These are phyloP conservation scores for Serinus canaria DNA, from an alignment of 2,113 vertebrate species.

Conservation along the genomic window DNA sequence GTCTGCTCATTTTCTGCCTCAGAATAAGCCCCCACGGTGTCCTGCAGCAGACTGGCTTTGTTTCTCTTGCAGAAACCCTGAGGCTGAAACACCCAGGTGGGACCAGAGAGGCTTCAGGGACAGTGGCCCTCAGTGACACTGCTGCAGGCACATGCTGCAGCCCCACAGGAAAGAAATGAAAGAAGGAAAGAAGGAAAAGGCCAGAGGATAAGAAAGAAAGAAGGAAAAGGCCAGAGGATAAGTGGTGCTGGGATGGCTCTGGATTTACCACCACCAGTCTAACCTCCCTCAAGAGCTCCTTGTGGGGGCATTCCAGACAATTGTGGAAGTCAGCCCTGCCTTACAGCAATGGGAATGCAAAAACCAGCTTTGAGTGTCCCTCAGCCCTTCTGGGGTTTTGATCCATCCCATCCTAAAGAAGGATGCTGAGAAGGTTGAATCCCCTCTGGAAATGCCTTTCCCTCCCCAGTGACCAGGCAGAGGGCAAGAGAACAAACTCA, in stretches of 20 bases:
- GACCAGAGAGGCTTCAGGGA: not conserved
- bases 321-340: not conserved
- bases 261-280: not conserved
- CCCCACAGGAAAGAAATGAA: not conserved
- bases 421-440: not conserved
- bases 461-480: not conserved
- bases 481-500: not conserved
- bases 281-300: not conserved
- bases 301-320: not conserved
- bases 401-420: not conserved
- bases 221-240: not conserved
- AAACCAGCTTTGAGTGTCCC: not conserved
- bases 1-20: not conserved
- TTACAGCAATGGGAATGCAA: not conserved
- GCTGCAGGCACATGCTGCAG: not conserved
- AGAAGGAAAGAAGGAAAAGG: too few relatives aligned
- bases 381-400: not conserved
- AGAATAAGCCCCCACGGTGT: accelerated
- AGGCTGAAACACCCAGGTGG: not conserved
- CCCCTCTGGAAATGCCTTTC: not conserved
- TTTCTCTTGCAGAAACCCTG: not conserved
- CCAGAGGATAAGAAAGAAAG: not conserved
- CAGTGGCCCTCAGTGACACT: not conserved
- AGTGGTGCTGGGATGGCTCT: not conserved
- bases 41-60: not conserved